Conservation (phyloP, 2,797 vertebrate species). For the Poecilia picta region DNA sequence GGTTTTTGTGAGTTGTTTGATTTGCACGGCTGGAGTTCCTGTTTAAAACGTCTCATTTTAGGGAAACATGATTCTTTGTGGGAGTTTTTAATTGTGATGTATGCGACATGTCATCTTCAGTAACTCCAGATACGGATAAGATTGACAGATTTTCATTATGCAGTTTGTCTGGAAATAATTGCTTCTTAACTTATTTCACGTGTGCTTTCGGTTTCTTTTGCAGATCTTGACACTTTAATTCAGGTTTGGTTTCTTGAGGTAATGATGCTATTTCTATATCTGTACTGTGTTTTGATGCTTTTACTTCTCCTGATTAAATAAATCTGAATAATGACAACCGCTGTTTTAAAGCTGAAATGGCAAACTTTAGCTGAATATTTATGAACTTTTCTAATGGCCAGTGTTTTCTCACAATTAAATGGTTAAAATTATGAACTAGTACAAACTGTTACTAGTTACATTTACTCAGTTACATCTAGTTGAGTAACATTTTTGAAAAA, state of each 20-base stretch:
- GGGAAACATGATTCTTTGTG: conserved; percentile 41
- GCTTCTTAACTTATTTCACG: conserved; percentile 43
- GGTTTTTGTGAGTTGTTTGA: conserved; percentile 1
- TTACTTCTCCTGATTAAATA: conserved; percentile 51
- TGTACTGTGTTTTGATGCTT: conserved; percentile 45
- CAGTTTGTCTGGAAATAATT: conserved; percentile 23
- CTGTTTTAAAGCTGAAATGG: not conserved
- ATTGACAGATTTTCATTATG: conserved; percentile 26
- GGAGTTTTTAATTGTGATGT: conserved; percentile 45
- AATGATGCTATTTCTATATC: conserved; percentile 28
- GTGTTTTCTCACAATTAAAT: not conserved
- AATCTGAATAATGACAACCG: conserved; percentile 36
- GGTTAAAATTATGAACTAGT: not conserved
- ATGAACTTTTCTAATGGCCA: not conserved
- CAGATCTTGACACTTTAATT: conserved; percentile 28
- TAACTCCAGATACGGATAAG: conserved; percentile 45
- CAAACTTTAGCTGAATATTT: not conserved
- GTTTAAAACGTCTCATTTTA: conserved; percentile 45
- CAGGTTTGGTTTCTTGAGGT: conserved; percentile 28
- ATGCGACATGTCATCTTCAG: conserved; percentile 17
- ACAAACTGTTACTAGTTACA: no score
- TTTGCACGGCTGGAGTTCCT: conserved; percentile 40
- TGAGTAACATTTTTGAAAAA: no score
- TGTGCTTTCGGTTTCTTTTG: conserved; percentile 30
- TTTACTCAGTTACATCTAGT: no score